These are phyloP conservation scores for Lates japonicus DNA, from an alignment of 2,797 vertebrate species.

Conservation along the genomic window DNA sequence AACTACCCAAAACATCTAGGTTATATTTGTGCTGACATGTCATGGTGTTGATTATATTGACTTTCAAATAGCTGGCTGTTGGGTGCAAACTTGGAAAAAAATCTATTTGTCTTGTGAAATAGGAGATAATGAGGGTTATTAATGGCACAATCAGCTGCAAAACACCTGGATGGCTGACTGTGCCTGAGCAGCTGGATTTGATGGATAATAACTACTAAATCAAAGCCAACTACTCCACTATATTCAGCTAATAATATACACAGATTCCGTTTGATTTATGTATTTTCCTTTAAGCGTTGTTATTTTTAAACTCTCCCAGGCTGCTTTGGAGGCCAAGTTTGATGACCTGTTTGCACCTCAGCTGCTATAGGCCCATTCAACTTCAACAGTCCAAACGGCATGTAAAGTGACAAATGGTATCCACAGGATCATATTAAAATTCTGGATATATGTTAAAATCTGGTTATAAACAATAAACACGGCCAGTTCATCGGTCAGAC, in stretches of 20 bases:
- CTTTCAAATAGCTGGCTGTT: constrained; percentile 25
- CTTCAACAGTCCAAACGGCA: constrained; percentile 97
- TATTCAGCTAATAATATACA: background rate
- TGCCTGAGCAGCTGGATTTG: background rate
- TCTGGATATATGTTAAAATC: too few relatives aligned
- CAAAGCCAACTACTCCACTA: background rate
- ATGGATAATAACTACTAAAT: background rate
- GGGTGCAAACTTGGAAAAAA: background rate
- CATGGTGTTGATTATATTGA: constrained; percentile 13
- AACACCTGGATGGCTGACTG: constrained; percentile 1
- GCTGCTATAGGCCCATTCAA: constrained; percentile 94
- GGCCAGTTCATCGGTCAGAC: background rate
- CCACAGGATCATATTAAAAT: background rate
- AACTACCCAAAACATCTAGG: constrained; percentile 34
- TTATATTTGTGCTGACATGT: constrained; percentile 5
- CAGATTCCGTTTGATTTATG: background rate
- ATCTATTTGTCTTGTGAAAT: background rate
- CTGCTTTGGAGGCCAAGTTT: constrained; percentile 92
- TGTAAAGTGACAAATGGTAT: constrained; percentile 95
- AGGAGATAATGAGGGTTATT: constrained; percentile 11
- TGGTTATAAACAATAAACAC: background rate
- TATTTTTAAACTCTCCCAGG: constrained; percentile 77
- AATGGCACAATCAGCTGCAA: constrained; percentile 11
- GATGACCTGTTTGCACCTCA: constrained; percentile 96
- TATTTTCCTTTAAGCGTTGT: background rate